These are phyloP conservation scores for Ditylenchus weischeri DNA, from an alignment of 2,888 invertebrate species.

Conservation along the genomic window DNA sequence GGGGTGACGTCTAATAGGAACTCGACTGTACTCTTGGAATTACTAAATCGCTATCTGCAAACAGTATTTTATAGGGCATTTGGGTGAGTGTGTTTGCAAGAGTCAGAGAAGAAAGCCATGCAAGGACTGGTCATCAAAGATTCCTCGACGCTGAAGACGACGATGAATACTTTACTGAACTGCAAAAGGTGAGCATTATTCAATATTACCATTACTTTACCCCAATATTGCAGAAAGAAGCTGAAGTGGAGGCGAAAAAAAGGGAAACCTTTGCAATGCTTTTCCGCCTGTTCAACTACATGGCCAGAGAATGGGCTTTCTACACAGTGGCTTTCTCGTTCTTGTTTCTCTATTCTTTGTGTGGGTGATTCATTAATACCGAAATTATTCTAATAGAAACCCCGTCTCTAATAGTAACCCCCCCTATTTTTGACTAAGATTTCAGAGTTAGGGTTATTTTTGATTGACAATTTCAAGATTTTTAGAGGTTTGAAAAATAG, in stretches of 20 bases:
- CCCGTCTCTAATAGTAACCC: too few species aligned
- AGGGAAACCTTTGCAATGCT: constrained; percentile 53
- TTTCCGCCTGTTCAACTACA: constrained; percentile 51
- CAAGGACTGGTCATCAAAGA: constrained; percentile 17
- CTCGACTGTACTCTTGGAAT: too few species aligned
- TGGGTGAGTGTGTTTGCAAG: constrained; percentile 51
- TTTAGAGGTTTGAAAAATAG: too few species aligned
- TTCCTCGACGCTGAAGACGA: constrained; percentile 33
- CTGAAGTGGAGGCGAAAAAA: constrained; percentile 41
- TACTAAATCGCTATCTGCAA: too few species aligned
- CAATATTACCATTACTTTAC: too few species aligned
- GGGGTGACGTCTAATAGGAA: too few species aligned
- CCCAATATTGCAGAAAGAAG: not conserved
- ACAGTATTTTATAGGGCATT: constrained; percentile 38
- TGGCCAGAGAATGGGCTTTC: constrained; percentile 56
- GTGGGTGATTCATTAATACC: constrained; percentile 37
- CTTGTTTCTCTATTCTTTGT: constrained; percentile 52
- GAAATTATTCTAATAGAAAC: too few species aligned
- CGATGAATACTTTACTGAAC: constrained; percentile 38
- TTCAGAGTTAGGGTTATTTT: too few species aligned
- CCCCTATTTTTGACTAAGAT: too few species aligned
- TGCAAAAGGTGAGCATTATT: constrained; percentile 24
- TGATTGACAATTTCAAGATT: too few species aligned
- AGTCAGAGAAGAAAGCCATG: constrained; percentile 38
- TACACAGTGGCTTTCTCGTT: constrained; percentile 53